Evolutionary conservation across 2,888 invertebrate species (phyloP), one percentile per base, ranked within the genome.

Genomic region (Margaritifera margaritifera): DNA sequence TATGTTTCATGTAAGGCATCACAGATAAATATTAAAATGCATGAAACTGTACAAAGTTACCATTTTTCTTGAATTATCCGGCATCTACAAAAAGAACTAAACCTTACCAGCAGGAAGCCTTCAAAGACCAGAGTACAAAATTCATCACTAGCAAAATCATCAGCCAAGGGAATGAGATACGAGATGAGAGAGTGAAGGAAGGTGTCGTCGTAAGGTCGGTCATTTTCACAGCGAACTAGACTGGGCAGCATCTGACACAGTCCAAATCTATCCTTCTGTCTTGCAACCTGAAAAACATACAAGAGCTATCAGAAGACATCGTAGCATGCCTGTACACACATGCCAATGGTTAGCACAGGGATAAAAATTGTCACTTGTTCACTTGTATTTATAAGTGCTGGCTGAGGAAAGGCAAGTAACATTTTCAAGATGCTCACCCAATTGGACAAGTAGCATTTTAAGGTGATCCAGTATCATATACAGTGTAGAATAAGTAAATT

Each of bases 61-160:
- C 22, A 55, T n/a, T 31, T 27, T 18, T 55, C 18, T 25, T 27
- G 25, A 20, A 6, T 18, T 61, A 20, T 50, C 24, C 18, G n/a
- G 22, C 20, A 62, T n/a, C 22, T n/a, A 62, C 3, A 22, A 52
- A 62, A 31, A 8, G 6, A 42, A 8, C 20, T 8, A 59, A 22
- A 22, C 5, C 83, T 74, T 79, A 88, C 96, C 90, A 97, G 94
- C 85, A 98, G 95, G 89, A 98, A 98, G 89, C 97, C 97, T 90
- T 98, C 97, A 91, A 98, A 97, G 58, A 98, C 93, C 1, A 96
- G 95, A 4, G 96, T 96, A 90, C 97, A 97, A 88, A 98, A 97
- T 81, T 97, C 97, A 90, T 97, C 96, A 0, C 95, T 94, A 78
- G 95, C 92, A 87, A 98, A 98, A 90, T 97, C 97, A 79, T 98